Evolutionary conservation across 1,140 invertebrate species (phyloP).

Genomic region (Helicoverpa zea): DNA sequence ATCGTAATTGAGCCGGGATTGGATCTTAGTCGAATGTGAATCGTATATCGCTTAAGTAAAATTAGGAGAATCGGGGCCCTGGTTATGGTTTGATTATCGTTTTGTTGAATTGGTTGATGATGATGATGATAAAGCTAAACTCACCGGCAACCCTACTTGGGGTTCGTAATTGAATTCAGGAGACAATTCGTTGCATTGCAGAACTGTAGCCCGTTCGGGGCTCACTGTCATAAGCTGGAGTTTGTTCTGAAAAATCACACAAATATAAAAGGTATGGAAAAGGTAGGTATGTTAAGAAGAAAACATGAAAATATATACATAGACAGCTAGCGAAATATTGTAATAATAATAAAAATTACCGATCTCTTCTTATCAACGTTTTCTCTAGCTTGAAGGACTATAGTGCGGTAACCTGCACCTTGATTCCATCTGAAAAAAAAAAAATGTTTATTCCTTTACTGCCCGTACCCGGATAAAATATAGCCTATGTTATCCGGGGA

Average conservation of each 20-base stretch:
- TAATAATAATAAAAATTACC: conserved; percentile 61
- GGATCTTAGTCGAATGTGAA: too few species aligned
- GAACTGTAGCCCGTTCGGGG: conserved; percentile 87
- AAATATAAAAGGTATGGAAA: background rate
- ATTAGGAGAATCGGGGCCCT: too few species aligned
- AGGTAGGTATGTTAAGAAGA: too few species aligned
- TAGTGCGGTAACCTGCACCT: conserved; percentile 88
- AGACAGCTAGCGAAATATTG: background rate
- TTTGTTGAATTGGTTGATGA: too few species aligned
- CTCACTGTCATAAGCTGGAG: conserved; percentile 87
- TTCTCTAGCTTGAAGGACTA: conserved; percentile 92
- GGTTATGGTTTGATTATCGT: too few species aligned
- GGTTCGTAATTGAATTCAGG: conserved; percentile 88
- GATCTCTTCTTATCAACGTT: conserved; percentile 88
- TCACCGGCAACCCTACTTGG: conserved; percentile 86
- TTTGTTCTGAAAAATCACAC: conserved; percentile 64
- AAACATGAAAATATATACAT: too few species aligned
- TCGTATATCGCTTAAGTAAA: too few species aligned
- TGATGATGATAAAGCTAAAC: background rate
- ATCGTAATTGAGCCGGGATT: too few species aligned
- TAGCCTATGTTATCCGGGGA: too few species aligned
- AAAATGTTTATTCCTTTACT: too few species aligned
- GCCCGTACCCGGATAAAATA: too few species aligned
- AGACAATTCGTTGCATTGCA: conserved; percentile 91
- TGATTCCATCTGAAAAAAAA: conserved; percentile 97